Base-by-base conservation (phyloP, 2,113 vertebrate genomes). In the Orycteropus afer region DNA sequence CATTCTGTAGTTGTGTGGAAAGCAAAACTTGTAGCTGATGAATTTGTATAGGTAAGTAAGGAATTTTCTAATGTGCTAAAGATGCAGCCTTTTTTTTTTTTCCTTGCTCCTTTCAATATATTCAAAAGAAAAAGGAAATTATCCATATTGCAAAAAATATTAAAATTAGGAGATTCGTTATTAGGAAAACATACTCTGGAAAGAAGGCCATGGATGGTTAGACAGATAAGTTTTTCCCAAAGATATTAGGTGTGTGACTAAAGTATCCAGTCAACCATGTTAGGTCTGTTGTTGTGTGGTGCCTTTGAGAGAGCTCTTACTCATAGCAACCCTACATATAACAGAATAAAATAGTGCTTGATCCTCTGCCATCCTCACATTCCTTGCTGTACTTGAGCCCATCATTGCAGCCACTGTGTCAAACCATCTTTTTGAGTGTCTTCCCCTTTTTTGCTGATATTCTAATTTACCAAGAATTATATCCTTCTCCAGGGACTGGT, bases 201-300 rank as follows among this genome's bases (percentile, higher is more conserved):
- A 29, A 61, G 0, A n/a, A 47, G 20, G 1, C 0, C 13, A 57
- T 59, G 14, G 32, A 1, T 61, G 3, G n/a, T n/a, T n/a, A 5
- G 29, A 27, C 59, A n/a, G 6, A n/a, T 9, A n/a, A 47, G 2
- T 3, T 37, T 61, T 47, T 76, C 27, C 40, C 47, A 2, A 76
- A 87, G 13, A 47, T 59, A 49, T 76, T 15, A 88, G 13, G 3
- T 32, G 27, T 17, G 13, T 47, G 12, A 37, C 27, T 40, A 25
- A 65, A 51, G 57, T 8, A 51, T 23, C 4, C 37, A 89, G 23
- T 79, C 34, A 32, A 90, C 25, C 14, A 37, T 82, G 22, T 82
- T 40, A 90, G 55, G 3, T n/a, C n/a, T n/a, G n/a, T n/a, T n/a
- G n/a, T n/a, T n/a, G n/a, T n/a, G n/a, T n/a, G n/a, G n/a, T n/a